A percentile compares a stretch with the other conserved stretches of the same genome.
Conservation (phyloP, 2,888 invertebrate genomes). For the Rhagonycha fulva region DNA sequence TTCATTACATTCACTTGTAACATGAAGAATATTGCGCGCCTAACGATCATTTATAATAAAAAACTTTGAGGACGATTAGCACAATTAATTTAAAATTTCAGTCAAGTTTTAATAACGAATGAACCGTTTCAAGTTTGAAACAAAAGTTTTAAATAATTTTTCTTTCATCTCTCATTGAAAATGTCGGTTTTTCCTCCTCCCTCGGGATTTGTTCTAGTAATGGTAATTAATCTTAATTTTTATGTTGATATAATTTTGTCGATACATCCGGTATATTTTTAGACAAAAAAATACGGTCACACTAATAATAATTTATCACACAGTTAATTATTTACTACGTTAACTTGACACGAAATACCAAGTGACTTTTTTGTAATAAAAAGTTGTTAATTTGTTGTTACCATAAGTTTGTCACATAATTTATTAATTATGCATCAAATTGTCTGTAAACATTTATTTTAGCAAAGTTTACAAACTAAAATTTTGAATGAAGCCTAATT, state of each 20-base stretch:
- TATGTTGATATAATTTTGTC: no score
- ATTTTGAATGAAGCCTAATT: background rate
- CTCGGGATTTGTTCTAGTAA: no score
- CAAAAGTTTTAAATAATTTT: background rate
- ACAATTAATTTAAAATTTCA: background rate
- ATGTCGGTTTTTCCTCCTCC: no score
- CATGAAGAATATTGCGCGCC: background rate
- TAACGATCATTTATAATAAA: background rate
- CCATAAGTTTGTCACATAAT: background rate
- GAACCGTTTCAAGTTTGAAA: background rate
- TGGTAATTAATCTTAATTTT: no score
- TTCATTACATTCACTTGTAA: background rate
- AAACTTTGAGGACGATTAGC: background rate
- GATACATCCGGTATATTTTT: no score
- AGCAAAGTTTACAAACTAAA: background rate
- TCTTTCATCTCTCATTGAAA: background rate
- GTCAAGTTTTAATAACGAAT: background rate
- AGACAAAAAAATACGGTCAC: background rate
- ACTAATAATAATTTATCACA: background rate
- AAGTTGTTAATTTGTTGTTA: background rate
- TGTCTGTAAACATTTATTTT: background rate
- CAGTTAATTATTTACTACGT: background rate
- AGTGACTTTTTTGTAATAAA: background rate
- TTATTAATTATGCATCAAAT: background rate
- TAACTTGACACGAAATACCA: background rate